A percentile compares a stretch with the other conserved stretches of the same genome.
Evolutionary conservation across 2,888 invertebrate species (phyloP).

Genomic region (Xylophagus ater): DNA sequence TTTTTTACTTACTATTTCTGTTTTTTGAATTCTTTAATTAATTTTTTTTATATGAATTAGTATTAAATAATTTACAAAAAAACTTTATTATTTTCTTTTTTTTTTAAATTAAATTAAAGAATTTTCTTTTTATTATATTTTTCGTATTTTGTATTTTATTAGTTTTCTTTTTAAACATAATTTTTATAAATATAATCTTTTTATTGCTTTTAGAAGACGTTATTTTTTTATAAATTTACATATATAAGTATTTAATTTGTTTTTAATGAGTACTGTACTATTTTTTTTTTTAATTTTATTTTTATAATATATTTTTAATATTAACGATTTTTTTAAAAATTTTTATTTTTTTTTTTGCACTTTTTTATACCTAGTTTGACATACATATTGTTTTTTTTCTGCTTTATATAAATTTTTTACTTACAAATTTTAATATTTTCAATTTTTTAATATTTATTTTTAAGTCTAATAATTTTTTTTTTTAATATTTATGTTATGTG

Average conservation of each 20-base stretch:
- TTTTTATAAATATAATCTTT: neutral
- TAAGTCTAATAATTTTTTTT: conserved; percentile 9
- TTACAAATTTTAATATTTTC: too few relatives aligned
- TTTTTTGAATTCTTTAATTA: too few relatives aligned
- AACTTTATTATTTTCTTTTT: conserved; percentile 7
- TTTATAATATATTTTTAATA: neutral
- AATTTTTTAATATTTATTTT: conserved; percentile 16
- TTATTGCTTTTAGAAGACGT: conserved; percentile 16
- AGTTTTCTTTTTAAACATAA: neutral
- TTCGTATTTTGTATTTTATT: conserved; percentile 1
- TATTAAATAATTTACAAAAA: too few relatives aligned
- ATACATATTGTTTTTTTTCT: neutral
- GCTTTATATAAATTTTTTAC: too few relatives aligned
- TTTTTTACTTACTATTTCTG: too few relatives aligned
- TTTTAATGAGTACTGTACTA: too few relatives aligned
- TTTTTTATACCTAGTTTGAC: conserved; percentile 5
- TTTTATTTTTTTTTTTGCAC: conserved; percentile 8
- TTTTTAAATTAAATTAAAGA: conserved; percentile 5
- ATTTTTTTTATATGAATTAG: too few relatives aligned
- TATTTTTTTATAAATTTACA: conserved; percentile 6
- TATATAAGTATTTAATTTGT: too few relatives aligned
- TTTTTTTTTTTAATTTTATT: conserved; percentile 4
- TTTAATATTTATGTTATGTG: conserved; percentile 26
- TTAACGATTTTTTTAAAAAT: too few relatives aligned
- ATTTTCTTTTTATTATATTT: conserved; percentile 5